These are phyloP conservation scores for Saiga tatarica DNA, from an alignment of 2,113 vertebrate genomes.

Conservation along the genomic window DNA sequence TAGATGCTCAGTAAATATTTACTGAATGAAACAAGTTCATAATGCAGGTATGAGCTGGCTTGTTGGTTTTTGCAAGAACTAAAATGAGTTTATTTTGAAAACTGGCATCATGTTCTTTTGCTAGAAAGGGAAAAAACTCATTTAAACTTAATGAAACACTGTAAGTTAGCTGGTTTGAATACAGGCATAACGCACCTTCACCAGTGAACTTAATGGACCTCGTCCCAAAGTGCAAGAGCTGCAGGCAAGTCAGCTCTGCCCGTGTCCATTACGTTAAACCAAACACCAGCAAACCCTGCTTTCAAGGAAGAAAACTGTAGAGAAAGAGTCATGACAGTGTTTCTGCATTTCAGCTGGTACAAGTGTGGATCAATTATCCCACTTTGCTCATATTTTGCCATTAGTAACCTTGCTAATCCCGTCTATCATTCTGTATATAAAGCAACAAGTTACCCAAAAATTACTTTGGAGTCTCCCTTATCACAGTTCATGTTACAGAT, in stretches of 20 bases:
- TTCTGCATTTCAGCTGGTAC: not conserved
- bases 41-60: not conserved
- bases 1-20: not conserved
- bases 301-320: not conserved
- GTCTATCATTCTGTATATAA: not conserved
- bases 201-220: not conserved
- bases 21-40: not conserved
- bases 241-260: not conserved
- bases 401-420: not conserved
- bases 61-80: not conserved
- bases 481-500: not conserved
- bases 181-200: not conserved
- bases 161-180: not conserved
- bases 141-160: not conserved
- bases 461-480: not conserved
- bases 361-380: not conserved
- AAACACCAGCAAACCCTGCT: not conserved
- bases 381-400: not conserved
- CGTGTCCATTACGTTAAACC: not conserved
- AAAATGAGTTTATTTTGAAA: slow-evolving; percentile 27
- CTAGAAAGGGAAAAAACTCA: not conserved
- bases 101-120: not conserved
- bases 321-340: not conserved
- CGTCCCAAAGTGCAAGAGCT: not conserved
- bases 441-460: not conserved